Conservation (phyloP, 2,113 vertebrate genomes). For the Tonatia bakeri region DNA sequence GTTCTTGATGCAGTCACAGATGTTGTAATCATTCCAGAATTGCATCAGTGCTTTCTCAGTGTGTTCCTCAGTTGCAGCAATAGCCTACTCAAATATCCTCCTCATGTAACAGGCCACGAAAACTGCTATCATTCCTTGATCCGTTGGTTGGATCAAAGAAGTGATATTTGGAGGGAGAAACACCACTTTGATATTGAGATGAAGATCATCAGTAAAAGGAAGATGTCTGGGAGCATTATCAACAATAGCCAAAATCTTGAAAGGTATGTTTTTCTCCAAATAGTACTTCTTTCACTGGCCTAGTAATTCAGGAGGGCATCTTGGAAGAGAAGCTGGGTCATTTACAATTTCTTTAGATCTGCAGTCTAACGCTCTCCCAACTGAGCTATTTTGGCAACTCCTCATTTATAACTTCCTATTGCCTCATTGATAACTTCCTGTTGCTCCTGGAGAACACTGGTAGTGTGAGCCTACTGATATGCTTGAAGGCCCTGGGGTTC, state of each 20-base stretch:
- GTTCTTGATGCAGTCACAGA: neutral
- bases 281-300: neutral
- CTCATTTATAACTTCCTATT: too few species aligned
- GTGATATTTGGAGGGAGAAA: neutral
- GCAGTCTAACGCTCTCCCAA: conserved; percentile 60
- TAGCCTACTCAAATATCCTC: neutral
- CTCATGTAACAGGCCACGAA: neutral
- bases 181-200: neutral
- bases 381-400: conserved; percentile 65
- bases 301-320: neutral
- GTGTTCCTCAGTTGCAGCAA: neutral
- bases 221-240: neutral
- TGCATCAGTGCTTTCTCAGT: neutral
- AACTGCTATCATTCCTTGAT: neutral
- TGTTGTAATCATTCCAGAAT: neutral
- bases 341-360: conserved; percentile 67
- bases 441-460: neutral
- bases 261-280: neutral
- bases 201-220: neutral
- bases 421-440: too few species aligned
- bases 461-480: neutral
- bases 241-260: neutral
- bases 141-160: neutral
- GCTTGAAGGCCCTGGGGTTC: neutral
- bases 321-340: neutral